Evolutionary conservation across 2,797 vertebrate species (phyloP), one percentile per base, ranked within the genome.

Genomic region (Acipenser ruthenus): DNA sequence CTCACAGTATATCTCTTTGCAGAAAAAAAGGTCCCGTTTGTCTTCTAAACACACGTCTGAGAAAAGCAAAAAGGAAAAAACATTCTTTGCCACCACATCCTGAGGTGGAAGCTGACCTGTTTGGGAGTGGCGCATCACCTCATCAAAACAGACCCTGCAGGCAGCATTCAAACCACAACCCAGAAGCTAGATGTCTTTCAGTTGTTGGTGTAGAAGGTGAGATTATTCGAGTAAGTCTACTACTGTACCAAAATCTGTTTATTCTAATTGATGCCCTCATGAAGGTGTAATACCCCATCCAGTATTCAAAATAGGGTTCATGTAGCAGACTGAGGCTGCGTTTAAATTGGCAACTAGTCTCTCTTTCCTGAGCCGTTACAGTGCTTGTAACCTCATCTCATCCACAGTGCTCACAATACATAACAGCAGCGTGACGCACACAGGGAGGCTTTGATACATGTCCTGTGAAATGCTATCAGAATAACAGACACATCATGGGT

Each of bases 61-160:
- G 23, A 65, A 15, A 49, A 65, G 52, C 48, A 47, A 47, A 66
- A 18, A 50, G 75, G 47, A 13, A 69, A 66, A 64, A 74, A 48
- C 11, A 71, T 6, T 68, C 55, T 12, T 66, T 15, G n/a, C 15
- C 52, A 77, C 65, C 63, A 70, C 72, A 75, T 74, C 71, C 67
- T 65, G 74, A 80, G 72, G 82, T 77, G 78, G 75, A 6, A 82
- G 71, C 76, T 78, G 87, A 86, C 77, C 82, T 79, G 79, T 70
- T 8, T 62, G 78, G 81, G 77, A 85, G 77, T 79, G 70, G 75
- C 77, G 79, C 84, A 86, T 76, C 81, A 83, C 83, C 83, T 59
- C n/a, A 49, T 47, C 15, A 65, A 69, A 70, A 77, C 75, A 12
- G 55, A 58, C 2, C 2, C 11, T 6, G 55, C 55, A 74, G 67